phyloP scores from a whole-genome alignment of 2,888 invertebrate species.

The Clivina fossor region DNA sequence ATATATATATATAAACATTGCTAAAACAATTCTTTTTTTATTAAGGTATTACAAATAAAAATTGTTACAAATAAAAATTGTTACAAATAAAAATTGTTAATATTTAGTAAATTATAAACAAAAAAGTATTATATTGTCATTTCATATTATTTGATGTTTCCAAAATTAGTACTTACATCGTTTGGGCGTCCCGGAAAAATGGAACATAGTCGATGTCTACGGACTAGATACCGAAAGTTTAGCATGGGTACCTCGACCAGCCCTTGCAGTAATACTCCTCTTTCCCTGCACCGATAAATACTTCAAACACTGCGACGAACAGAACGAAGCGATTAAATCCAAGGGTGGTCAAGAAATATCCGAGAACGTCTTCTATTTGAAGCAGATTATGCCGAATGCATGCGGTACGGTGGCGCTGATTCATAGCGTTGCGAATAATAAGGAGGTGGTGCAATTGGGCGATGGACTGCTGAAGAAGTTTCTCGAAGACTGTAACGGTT shows the following conservation, averaged over 20 bases:
- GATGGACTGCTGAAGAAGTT: constrained; percentile 79
- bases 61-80: too few species aligned
- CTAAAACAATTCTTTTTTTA: too few species aligned
- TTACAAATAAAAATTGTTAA: too few species aligned
- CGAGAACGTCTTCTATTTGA: constrained; percentile 79
- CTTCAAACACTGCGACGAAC: constrained; percentile 67
- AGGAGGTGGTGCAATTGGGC: constrained; percentile 66
- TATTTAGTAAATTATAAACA: too few species aligned
- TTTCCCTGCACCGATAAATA: constrained; percentile 83
- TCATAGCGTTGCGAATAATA: constrained; percentile 90
- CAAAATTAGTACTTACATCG: constrained; percentile 77
- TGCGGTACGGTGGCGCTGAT: constrained; percentile 97
- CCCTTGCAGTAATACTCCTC: constrained; percentile 81
- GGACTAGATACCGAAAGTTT: constrained; percentile 87
- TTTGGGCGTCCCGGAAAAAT: constrained; percentile 78
- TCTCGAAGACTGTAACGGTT: constrained; percentile 66
- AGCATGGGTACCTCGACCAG: constrained; percentile 83
- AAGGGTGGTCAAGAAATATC: constrained; percentile 66
- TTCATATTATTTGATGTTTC: too few species aligned
- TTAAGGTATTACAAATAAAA: too few species aligned
- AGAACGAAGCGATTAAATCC: constrained; percentile 65
- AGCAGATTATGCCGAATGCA: constrained; percentile 90
- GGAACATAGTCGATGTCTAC: constrained; percentile 87
- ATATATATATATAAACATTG: too few species aligned
- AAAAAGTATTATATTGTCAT: too few species aligned